Base-by-base conservation (phyloP, 2,888 invertebrate genomes). In the Clepsis dumicolana region DNA sequence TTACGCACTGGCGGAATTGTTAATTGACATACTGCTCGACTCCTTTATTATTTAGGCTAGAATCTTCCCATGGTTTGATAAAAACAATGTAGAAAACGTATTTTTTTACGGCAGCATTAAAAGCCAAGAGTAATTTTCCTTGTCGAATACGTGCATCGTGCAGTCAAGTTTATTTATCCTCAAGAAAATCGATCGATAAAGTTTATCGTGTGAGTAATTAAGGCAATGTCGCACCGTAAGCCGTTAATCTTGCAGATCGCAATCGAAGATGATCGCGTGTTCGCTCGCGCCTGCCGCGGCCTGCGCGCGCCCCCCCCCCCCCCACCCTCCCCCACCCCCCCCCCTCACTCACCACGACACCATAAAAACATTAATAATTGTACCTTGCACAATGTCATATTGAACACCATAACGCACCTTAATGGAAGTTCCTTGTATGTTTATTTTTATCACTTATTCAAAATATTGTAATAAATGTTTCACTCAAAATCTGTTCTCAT, bases 201-300 rank as follows among this genome's bases (percentile, higher is more conserved):
- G 78, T 83, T 89, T 87, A 82, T 83, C 81, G 82, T 87, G 85
- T 87, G 85, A 76, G 82, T 83, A 91, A 91, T 91, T 90, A 90
- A 90, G 86, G 88, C 81, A 80, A 80, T 89, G 89, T 87, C 86
- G 87, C 86, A 85, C 84, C 79, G 84, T 82, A 76, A 82, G 84
- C 83, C 86, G 89, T 90, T 90, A 85, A 91, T 91, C 90, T 91
- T 82, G 75, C 75, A 84, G 92, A 91, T 91, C 86, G 85, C 84
- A 89, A 92, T 91, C 91, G 76, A 75, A 79, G 81, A 85, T 85
- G 90, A 89, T 90, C 88, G 91, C 91, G 91, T 91, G 91, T 80
- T 77, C 67, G 69, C 77, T 78, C 78, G 77, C 77, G 75, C 74
- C 65, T 71, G 70, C 70, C 65, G 72, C 70, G 65, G 73, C 69